Conservation (phyloP, 2,797 vertebrate species). For the Gallinago stenura region DNA sequence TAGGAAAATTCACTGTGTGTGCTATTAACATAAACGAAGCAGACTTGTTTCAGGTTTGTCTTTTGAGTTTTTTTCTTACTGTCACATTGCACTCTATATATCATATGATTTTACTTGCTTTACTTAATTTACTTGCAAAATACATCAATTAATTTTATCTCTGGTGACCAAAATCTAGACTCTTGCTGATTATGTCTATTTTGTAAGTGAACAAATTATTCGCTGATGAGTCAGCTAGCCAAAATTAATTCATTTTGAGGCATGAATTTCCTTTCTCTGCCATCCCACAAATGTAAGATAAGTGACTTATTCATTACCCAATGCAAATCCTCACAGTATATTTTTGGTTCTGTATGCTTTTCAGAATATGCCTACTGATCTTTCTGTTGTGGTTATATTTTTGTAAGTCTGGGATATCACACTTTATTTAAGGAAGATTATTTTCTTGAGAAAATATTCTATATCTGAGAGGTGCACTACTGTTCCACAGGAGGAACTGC, state of each 20-base stretch:
- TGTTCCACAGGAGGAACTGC: neutral
- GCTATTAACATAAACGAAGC: neutral
- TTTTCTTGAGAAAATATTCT: neutral
- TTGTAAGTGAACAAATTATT: constrained; percentile 10
- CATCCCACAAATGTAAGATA: neutral
- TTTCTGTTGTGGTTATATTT: neutral
- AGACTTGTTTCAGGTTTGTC: neutral
- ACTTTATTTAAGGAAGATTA: neutral
- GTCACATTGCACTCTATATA: neutral
- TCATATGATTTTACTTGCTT: neutral
- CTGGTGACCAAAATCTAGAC: neutral
- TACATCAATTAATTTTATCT: neutral
- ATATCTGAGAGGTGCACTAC: neutral
- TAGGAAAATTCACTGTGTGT: neutral
- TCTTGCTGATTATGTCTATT: neutral
- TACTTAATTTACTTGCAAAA: constrained; percentile 1
- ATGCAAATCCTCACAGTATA: neutral
- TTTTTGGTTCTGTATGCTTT: neutral
- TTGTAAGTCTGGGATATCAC: neutral
- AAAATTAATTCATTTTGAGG: neutral
- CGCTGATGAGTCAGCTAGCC: neutral
- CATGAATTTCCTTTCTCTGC: neutral
- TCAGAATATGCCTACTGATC: neutral
- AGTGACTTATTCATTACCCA: neutral
- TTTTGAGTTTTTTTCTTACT: neutral